Evolutionary conservation across 2,797 vertebrate genomes (phyloP).

Genomic region (Anguilla megastoma): DNA sequence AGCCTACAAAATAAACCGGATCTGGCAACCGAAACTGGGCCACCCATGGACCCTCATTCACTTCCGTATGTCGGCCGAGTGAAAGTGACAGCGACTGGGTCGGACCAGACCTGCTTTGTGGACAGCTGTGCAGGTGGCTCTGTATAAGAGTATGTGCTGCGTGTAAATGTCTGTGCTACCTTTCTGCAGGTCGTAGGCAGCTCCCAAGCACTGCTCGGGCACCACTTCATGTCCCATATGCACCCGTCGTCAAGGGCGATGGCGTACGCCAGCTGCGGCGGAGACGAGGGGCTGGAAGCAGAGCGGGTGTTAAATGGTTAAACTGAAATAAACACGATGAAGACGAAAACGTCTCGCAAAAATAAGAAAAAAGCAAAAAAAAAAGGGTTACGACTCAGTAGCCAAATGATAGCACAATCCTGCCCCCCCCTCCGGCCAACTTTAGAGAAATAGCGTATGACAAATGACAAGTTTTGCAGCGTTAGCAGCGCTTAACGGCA

Average conservation of each 20-base stretch:
- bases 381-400: neutral
- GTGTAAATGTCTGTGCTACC: conserved; percentile 62
- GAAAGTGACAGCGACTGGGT: too few relatives aligned
- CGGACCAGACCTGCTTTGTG: too few relatives aligned
- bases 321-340: neutral
- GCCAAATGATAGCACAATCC: neutral
- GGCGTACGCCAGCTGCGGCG: conserved; percentile 77
- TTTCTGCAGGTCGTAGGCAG: conserved; percentile 70
- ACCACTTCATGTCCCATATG: conserved; percentile 91
- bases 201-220: conserved; percentile 92
- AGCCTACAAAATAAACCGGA: too few relatives aligned
- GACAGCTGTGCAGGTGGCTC: too few relatives aligned
- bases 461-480: neutral
- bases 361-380: neutral
- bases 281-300: conserved; percentile 67
- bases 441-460: neutral
- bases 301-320: neutral
- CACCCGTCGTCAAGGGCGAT: conserved; percentile 86
- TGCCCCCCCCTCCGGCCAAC: too few relatives aligned
- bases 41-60: too few relatives aligned
- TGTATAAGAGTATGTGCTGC: neutral
- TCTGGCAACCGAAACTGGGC: too few relatives aligned
- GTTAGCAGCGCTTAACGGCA: neutral
- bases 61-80: too few relatives aligned
- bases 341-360: neutral